Percentiles rank a stretch among this genome's conserved stretches.
phyloP scores from a whole-genome alignment of 2,113 vertebrate species.

The Pimephales promelas region DNA sequence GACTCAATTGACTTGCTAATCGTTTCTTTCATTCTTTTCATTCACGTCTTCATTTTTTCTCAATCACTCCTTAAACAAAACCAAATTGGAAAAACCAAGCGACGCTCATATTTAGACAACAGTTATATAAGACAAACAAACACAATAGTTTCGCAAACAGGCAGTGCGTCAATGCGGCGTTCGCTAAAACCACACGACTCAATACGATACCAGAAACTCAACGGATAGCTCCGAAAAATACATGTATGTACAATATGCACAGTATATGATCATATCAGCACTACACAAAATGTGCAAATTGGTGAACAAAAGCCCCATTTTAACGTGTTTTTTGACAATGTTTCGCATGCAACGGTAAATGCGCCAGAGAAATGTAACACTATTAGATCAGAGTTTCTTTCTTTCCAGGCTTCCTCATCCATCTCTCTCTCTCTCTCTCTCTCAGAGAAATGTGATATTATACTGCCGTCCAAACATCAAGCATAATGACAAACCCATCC shows the following conservation, averaged over 20 bases:
- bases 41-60: not conserved
- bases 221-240: not conserved
- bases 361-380: no score
- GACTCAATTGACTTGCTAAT: not conserved
- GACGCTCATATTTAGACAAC: not conserved
- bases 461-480: slow-evolving; percentile 40
- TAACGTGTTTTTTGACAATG: not conserved
- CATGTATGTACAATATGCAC: not conserved
- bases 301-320: not conserved
- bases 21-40: not conserved
- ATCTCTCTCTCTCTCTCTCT: slow-evolving; percentile 20
- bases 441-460: slow-evolving; percentile 23
- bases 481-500: slow-evolving; percentile 73
- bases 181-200: slow-evolving; percentile 2
- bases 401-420: not conserved
- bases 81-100: not conserved
- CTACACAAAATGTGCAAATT: no score
- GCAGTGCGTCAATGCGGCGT: not conserved
- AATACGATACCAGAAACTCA: not conserved
- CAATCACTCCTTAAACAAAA: not conserved
- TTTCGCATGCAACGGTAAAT: not conserved
- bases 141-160: not conserved
- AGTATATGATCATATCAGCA: not conserved
- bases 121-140: not conserved
- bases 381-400: not conserved